A percentile compares a stretch with the other conserved stretches of the same genome.
Conservation (phyloP, 2,888 invertebrate genomes). For the Drosophila nigritarsus region DNA sequence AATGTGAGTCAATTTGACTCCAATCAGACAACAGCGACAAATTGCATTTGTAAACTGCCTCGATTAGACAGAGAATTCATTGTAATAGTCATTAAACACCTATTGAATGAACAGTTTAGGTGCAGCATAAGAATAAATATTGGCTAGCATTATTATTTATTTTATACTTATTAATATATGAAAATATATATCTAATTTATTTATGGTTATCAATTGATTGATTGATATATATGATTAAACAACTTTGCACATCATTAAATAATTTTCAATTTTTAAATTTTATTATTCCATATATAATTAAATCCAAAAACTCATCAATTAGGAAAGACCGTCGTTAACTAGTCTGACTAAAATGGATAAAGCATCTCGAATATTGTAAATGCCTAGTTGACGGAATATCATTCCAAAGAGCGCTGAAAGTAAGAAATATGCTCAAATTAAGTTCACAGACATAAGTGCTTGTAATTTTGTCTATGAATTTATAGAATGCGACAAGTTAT, state of each 20-base stretch:
- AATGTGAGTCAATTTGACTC: neutral
- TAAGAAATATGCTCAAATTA: neutral
- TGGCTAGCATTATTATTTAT: neutral
- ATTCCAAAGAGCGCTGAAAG: neutral
- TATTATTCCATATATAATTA: neutral
- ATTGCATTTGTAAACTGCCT: neutral
- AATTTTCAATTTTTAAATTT: no score
- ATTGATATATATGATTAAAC: neutral
- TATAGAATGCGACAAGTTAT: neutral
- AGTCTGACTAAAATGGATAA: neutral
- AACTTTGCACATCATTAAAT: neutral
- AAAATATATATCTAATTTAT: no score
- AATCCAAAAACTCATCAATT: neutral
- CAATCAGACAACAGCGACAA: neutral
- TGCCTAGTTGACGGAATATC: neutral
- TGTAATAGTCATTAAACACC: neutral
- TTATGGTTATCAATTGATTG: neutral
- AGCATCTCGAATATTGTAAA: neutral
- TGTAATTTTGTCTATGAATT: neutral
- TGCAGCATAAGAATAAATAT: neutral
- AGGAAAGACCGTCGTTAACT: neutral
- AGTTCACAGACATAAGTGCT: neutral
- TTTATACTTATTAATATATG: no score
- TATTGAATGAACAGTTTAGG: neutral
- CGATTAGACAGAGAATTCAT: neutral